These are phyloP conservation scores for Aphaenogaster rudis DNA, from an alignment of 1,140 invertebrate species.

Conservation along the genomic window DNA sequence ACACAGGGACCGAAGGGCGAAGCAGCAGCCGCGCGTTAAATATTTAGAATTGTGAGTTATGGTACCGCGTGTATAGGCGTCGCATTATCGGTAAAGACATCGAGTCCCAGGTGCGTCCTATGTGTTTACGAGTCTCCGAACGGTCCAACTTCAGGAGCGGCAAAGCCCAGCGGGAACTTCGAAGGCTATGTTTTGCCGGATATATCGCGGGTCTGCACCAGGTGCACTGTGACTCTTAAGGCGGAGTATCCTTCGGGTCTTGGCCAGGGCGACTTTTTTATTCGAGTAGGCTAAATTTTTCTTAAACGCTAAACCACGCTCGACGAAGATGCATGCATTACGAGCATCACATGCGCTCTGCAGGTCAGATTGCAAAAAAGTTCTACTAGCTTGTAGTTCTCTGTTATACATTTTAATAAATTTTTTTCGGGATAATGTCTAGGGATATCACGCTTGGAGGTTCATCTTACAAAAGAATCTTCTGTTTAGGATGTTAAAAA, in stretches of 20 bases:
- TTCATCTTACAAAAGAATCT: not conserved
- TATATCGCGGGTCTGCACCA: conserved; percentile 77
- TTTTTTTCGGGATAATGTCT: not conserved
- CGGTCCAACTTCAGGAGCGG: conserved; percentile 75
- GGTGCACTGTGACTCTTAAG: conserved; percentile 67
- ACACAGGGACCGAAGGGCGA: conserved; percentile 45
- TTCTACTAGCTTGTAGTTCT: not conserved
- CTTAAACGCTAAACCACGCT: not conserved
- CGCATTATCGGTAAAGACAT: conserved; percentile 81
- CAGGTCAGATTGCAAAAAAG: not conserved
- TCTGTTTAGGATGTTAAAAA: not conserved
- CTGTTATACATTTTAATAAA: not conserved
- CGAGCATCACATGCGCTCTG: not conserved
- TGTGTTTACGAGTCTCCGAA: conserved; percentile 81
- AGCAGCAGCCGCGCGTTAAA: conserved; percentile 71
- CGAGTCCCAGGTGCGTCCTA: conserved; percentile 80
- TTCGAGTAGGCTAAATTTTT: conserved; percentile 25
- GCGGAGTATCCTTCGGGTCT: conserved; percentile 53
- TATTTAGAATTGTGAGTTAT: conserved; percentile 79
- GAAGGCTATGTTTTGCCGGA: conserved; percentile 78
- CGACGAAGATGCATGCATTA: not conserved
- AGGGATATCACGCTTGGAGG: not conserved
- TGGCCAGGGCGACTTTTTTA: conserved; percentile 31
- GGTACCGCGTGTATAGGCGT: conserved; percentile 75
- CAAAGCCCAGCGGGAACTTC: conserved; percentile 73